phyloP scores from a whole-genome alignment of 2,888 invertebrate species.

The Creontiades dilutus region DNA sequence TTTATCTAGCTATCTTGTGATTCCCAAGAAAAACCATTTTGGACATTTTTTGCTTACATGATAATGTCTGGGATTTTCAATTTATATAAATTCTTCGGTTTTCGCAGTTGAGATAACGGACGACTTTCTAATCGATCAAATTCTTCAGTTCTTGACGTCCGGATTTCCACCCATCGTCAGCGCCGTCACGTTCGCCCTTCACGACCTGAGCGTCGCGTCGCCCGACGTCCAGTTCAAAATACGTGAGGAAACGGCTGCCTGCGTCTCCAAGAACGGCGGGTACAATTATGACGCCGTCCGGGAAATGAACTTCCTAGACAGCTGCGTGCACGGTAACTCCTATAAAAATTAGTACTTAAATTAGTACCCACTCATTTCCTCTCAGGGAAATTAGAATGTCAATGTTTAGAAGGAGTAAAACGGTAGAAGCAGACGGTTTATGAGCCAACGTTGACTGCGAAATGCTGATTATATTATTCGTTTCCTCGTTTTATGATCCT shows the following conservation, averaged over 20 bases:
- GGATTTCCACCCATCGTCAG: conserved; percentile 60
- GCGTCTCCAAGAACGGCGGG: conserved; percentile 24
- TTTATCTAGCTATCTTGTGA: too few relatives aligned
- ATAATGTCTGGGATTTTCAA: too few relatives aligned
- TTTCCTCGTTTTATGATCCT: background rate
- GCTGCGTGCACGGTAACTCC: conserved; percentile 49
- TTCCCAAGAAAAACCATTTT: too few relatives aligned
- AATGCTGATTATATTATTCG: background rate
- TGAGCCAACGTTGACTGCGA: background rate
- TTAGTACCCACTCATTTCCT: background rate
- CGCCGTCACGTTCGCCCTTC: conserved; percentile 45
- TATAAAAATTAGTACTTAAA: background rate
- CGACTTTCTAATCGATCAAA: conserved; percentile 9
- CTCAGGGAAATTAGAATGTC: conserved; percentile 9
- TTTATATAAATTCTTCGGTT: too few relatives aligned
- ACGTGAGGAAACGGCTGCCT: conserved; percentile 35
- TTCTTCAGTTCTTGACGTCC: conserved; percentile 59
- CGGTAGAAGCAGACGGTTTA: background rate
- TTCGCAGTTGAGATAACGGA: conserved; percentile 24
- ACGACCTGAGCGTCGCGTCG: conserved; percentile 44
- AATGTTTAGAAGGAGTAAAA: background rate
- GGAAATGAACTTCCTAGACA: conserved; percentile 58
- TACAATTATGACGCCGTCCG: conserved; percentile 57
- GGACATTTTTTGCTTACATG: too few relatives aligned
- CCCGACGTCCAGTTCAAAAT: conserved; percentile 26